Conservation (phyloP, 2,888 invertebrate species). For the Caenorhabditis auriculariae region DNA sequence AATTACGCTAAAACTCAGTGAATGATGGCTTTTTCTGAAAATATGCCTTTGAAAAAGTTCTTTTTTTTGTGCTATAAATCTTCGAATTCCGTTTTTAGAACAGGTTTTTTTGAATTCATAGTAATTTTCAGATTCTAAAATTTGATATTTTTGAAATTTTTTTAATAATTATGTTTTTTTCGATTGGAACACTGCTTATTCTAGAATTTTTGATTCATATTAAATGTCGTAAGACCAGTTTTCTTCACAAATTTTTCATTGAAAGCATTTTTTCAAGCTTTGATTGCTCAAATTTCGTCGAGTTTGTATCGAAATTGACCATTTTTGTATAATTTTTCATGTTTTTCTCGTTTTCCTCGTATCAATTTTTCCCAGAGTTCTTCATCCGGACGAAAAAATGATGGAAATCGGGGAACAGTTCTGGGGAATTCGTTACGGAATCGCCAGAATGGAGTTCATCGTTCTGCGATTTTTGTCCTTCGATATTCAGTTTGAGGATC, state of each 20-base stretch:
- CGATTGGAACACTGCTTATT: no score
- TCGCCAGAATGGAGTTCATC: constrained; percentile 15
- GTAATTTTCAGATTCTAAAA: no score
- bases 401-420: constrained; percentile 1
- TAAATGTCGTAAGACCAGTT: background rate
- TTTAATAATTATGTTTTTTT: no score
- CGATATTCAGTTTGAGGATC: constrained; percentile 9
- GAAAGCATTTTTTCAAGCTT: background rate
- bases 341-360: background rate
- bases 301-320: background rate
- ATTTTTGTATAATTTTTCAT: background rate
- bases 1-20: background rate
- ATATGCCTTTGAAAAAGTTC: no score
- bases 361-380: constrained; percentile 5
- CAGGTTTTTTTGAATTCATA: no score
- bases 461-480: constrained; percentile 11
- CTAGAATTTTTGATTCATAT: background rate
- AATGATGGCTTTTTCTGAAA: background rate
- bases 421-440: constrained; percentile 5
- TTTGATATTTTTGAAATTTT: no score
- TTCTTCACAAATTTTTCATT: background rate
- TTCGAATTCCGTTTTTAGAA: no score
- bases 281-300: background rate
- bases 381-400: constrained; percentile 6
- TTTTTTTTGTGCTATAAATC: no score